Base-by-base conservation (phyloP, 2,797 vertebrate species). In the Chelon labrosus region DNA sequence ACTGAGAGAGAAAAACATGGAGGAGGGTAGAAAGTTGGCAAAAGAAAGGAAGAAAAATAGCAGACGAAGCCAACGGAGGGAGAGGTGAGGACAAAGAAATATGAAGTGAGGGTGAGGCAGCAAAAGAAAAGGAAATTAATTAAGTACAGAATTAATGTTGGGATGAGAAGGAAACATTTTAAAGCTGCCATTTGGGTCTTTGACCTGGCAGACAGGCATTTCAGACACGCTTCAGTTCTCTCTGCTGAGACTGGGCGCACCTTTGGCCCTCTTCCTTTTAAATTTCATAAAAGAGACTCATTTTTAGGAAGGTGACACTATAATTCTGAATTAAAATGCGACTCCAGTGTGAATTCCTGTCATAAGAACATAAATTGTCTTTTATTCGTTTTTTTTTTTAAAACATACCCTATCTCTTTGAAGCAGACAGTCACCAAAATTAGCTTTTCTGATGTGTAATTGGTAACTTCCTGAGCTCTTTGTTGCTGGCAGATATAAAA, bases 61-160 rank as follows among this genome's bases (percentile, higher is more conserved):
- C 31, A 7, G 27, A 27, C 27, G 10, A 14, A 35, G n/a, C 20
- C 22, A 59, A 9, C 20, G 13, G 4, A 35, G 11, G 8, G 39
- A 37, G 9, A n/a, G 20, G 42, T 39, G 16, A n/a, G 35, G 12
- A 27, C 41, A 55, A 41, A 17, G 17, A 46, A 41, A 58, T 13
- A 35, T 8, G 14, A 56, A 63, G 65, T 67, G 12, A 20, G 14
- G 27, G 16, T 52, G 46, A 79, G 37, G 41, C 20, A 54, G 38
- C 41, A 19, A 52, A 70, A 79, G 31, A 79, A 79, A 65, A n/a
- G 52, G 49, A 70, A 80, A 69, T 54, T 38, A 37, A 85, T 78
- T 65, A 65, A 75, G 65, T 73, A 50, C 70, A 73, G 83, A 79
- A 79, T 72, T 7, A 82, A 71, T 52, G 22, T 69, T 31, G 49